Evolutionary conservation across 2,888 invertebrate species (phyloP), one percentile per base, ranked within the genome.

Genomic region (Seira ritae): DNA sequence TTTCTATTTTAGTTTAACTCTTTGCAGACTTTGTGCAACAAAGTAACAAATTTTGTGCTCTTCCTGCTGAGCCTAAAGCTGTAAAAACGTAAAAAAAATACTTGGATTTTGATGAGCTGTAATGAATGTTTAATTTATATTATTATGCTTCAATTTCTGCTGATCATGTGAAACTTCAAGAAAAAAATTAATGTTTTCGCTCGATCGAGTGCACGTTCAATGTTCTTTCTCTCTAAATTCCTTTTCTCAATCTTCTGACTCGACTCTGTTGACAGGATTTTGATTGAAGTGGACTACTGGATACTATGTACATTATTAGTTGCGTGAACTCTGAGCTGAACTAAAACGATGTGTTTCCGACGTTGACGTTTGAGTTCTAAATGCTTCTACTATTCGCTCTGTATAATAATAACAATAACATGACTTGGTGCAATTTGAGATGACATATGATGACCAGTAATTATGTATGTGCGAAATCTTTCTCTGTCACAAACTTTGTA

Each of bases 281-380:
- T 55, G 55, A 55, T 55, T 3, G 55, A 55, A 3, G 17, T 55
- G 55, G 12, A 55, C 42, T 42, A 8, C 42, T 42, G 42, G 12
- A 42, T 6, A 42, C 12, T 42, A n/a, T n/a, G n/a, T n/a, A n/a
- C n/a, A n/a, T n/a, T n/a, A n/a, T 31, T 31, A 4, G 31, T 31
- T 31, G 31, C n/a, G n/a, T 55, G 55, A 55, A 55, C 55, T 55
- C 3, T 55, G 55, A 55, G 12, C 55, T 55, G n/a, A n/a, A n/a
- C n/a, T n/a, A n/a, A n/a, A 55, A 55, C 15, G 55, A 55, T 55
- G 55, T 31, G 3, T 31, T 31, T 31, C 31, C 55, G 55, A 55
- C 17, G 55, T 55, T 55, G 55, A 55, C 55, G 55, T 55, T 55
- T 12, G 55, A 42, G 12, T 42, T 31, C 8, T 31, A 8, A 31